Conservation (phyloP, 1,140 invertebrate species). For the Saccostrea cuccullata region DNA sequence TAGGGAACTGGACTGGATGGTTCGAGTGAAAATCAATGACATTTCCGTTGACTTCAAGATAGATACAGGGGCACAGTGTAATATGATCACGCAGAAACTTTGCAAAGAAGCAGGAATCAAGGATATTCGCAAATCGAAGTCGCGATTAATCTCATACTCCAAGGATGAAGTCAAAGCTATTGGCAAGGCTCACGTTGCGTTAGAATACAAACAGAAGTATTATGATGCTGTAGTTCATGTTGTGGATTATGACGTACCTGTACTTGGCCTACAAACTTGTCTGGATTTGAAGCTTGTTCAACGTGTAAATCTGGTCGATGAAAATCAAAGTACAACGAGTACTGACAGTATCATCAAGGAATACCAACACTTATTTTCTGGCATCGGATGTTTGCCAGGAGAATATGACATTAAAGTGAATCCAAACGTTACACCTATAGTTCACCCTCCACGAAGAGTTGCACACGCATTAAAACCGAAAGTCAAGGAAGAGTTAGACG, state of each 20-base stretch:
- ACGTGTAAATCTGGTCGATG: background rate
- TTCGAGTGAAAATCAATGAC: background rate
- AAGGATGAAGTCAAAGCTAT: background rate
- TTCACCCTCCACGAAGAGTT: slow-evolving; percentile 13
- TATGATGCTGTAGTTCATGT: background rate
- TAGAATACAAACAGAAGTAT: background rate
- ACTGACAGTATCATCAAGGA: too few species aligned
- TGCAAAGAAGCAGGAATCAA: too few species aligned
- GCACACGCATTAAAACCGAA: background rate
- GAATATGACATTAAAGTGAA: slow-evolving; percentile 35
- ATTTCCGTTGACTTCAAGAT: too few species aligned
- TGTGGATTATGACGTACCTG: background rate
- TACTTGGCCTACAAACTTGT: background rate
- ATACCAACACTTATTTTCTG: too few species aligned
- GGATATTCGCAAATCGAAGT: too few species aligned
- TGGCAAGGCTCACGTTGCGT: background rate
- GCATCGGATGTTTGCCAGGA: too few species aligned
- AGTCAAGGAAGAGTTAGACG: slow-evolving; percentile 10
- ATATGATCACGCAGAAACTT: too few species aligned
- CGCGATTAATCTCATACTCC: too few species aligned
- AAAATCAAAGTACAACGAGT: too few species aligned
- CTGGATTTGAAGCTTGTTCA: background rate
- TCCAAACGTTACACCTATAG: slow-evolving; percentile 1
- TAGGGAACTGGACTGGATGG: too few species aligned
- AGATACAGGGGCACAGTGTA: too few species aligned